phyloP scores from a whole-genome alignment of 2,113 vertebrate genomes.

The Miniopterus natalensis region DNA sequence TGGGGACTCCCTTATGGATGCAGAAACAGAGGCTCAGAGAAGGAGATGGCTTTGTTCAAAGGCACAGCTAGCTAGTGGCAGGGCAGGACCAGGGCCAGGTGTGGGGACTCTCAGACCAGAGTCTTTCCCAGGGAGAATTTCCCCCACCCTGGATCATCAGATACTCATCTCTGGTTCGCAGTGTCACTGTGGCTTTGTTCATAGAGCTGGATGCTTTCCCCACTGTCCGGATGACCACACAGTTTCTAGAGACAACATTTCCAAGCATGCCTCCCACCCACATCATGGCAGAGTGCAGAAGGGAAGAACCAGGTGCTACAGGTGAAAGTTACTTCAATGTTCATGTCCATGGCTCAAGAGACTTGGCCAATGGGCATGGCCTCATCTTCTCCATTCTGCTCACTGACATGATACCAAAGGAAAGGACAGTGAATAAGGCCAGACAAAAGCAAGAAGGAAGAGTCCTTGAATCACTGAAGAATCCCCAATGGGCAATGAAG shows the following conservation, averaged over 20 bases:
- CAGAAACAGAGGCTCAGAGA: not conserved
- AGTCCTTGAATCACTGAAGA: not conserved
- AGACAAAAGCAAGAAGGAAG: not conserved
- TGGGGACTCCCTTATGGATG: not conserved
- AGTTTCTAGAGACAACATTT: not conserved
- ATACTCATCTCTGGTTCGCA: not conserved
- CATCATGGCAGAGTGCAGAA: not conserved
- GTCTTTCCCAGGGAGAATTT: not conserved
- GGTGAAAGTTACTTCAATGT: not conserved
- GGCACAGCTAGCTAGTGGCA: not conserved
- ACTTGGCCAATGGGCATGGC: not conserved
- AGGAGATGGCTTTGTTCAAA: not conserved
- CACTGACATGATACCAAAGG: not conserved
- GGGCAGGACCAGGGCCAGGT: not conserved
- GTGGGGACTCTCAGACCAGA: not conserved
- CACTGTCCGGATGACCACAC: not conserved
- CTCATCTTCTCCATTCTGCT: not conserved
- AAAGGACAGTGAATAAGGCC: not conserved
- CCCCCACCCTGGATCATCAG: accelerated
- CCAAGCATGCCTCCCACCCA: not conserved
- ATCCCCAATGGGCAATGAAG: not conserved
- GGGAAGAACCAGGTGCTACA: no score
- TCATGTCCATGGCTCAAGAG: not conserved
- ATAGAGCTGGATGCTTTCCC: not conserved
- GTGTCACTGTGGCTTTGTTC: not conserved